Evolutionary conservation across 2,888 invertebrate species (phyloP), one percentile per base, ranked within the genome.

Genomic region (Mystacides longicornis): DNA sequence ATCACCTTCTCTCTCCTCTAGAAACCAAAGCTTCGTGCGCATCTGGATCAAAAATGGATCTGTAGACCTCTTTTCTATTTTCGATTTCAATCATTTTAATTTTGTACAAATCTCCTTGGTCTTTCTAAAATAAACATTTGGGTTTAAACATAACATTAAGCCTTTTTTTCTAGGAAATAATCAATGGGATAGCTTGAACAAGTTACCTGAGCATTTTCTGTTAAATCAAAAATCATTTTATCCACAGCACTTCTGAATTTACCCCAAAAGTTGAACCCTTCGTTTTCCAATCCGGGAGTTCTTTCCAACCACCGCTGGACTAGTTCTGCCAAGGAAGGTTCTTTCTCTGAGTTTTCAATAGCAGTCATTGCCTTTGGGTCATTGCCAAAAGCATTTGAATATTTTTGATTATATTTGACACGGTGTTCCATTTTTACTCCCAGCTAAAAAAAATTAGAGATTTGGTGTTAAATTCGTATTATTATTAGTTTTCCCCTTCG

Each of bases 251-350:
- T 73, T 64, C 86, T 81, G 72, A 93, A 98, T 66, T 93, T 93
- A 23, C 86, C 85, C 96, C 96, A 97, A 73, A 98, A 98, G 70
- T 94, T 86, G 67, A 95, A 96, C 1, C 89, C 91, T 51, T 82
- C 77, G 0, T 81, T 74, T 67, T 91, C 89, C 20, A 97, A 76
- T 0, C 97, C 97, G 0, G 98, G 98, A 0, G 96, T 97, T 46
- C 97, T 78, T 64, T 94, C 94, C 59, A 98, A 71, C 98, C 98
- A 98, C 47, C 87, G 79, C 70, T 96, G 89, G 21, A 99, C 88
- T 22, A 98, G 77, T 52, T 85, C 84, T 37, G 89, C 79, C 4
- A 99, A 78, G 0, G 95, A 92, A 1, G 92, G 93, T 63, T 93
- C 90, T 4, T 77, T 77, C 70, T 94, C 90, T 0, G 94, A 94